Conservation (phyloP, 1,140 invertebrate species). For the Leucophenga varia region DNA sequence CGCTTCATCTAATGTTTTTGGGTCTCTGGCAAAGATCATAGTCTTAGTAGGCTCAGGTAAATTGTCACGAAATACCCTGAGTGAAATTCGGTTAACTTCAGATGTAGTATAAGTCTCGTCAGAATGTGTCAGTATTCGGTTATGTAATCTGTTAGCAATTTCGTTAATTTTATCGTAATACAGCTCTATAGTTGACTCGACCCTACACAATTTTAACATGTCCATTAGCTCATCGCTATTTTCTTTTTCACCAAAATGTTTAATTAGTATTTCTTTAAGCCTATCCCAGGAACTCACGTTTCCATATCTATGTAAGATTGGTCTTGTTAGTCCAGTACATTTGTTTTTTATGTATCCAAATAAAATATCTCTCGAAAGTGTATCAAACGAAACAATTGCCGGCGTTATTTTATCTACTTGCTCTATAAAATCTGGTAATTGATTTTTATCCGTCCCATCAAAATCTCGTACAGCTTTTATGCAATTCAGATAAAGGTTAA, state of each 20-base stretch:
- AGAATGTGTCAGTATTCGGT: slow-evolving; percentile 11
- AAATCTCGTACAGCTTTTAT: slow-evolving; percentile 15
- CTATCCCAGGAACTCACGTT: not conserved
- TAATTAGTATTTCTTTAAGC: not conserved
- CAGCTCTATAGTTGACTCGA: too few species aligned
- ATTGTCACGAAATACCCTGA: slow-evolving; percentile 10
- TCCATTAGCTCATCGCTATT: slow-evolving; percentile 1
- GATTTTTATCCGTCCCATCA: slow-evolving; percentile 12
- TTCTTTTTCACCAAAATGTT: slow-evolving; percentile 1
- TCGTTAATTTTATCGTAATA: not conserved
- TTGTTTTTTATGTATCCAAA: not conserved
- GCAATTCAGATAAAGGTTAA: slow-evolving; percentile 16
- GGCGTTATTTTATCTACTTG: slow-evolving; percentile 10
- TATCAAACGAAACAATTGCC: not conserved
- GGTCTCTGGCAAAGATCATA: slow-evolving; percentile 12
- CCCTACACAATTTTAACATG: slow-evolving; percentile 1
- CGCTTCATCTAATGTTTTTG: slow-evolving; percentile 9
- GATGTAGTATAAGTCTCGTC: slow-evolving; percentile 7
- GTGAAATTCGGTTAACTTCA: slow-evolving; percentile 16
- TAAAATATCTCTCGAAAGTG: not conserved
- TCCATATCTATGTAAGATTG: too few species aligned
- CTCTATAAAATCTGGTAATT: slow-evolving; percentile 6
- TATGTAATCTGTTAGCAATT: slow-evolving; percentile 8
- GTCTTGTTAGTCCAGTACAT: too few species aligned
- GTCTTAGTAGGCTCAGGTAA: slow-evolving; percentile 18